Evolutionary conservation across 2,113 vertebrate genomes (phyloP).

Genomic region (Puntigrus tetrazona): DNA sequence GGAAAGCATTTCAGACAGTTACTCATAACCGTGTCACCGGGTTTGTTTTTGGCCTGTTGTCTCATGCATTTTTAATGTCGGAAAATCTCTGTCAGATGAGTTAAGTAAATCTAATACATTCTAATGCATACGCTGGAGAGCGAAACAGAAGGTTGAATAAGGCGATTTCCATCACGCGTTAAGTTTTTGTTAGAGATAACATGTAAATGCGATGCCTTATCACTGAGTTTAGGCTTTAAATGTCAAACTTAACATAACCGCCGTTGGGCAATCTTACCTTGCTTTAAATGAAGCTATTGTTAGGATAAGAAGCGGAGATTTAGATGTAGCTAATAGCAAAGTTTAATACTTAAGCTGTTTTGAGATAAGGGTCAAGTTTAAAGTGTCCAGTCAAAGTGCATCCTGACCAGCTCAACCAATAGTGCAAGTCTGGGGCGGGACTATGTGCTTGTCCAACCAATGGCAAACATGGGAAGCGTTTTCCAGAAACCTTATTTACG

Average conservation of each 20-base stretch:
- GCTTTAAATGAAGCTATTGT: slow-evolving; percentile 18
- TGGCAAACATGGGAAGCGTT: background rate
- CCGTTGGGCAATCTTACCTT: slow-evolving; percentile 2
- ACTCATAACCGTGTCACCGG: slow-evolving; percentile 31
- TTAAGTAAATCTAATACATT: background rate
- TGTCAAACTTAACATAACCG: slow-evolving; percentile 6
- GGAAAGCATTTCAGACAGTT: slow-evolving; percentile 32
- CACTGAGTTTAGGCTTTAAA: background rate
- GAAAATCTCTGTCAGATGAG: slow-evolving; percentile 58
- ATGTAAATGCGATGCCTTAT: slow-evolving; percentile 10
- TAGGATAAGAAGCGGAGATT: background rate
- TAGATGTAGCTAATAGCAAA: background rate
- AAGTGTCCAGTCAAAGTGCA: background rate
- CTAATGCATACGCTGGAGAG: background rate
- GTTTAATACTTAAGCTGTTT: background rate
- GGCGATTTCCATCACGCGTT: background rate
- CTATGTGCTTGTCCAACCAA: background rate
- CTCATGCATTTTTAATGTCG: slow-evolving; percentile 65
- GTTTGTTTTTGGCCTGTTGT: slow-evolving; percentile 40
- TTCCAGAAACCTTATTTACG: background rate
- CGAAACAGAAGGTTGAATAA: background rate
- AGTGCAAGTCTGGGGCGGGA: background rate
- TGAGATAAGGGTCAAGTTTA: background rate
- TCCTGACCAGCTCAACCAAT: background rate
- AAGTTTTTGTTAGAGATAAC: background rate